These are phyloP conservation scores for Okamejei kenojei DNA, from an alignment of 2,797 vertebrate species.

Conservation along the genomic window DNA sequence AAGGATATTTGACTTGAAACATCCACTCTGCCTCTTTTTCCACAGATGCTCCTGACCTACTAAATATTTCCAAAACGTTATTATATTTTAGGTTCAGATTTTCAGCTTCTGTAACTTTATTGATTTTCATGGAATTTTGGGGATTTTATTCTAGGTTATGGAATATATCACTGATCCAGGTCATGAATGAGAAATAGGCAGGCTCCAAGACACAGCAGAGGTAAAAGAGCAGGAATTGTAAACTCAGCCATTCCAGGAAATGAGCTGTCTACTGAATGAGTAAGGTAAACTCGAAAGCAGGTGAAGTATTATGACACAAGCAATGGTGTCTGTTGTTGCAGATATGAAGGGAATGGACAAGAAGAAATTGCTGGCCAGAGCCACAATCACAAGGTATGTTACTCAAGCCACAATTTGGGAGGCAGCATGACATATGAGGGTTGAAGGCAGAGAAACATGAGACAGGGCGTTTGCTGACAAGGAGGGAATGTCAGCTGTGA, in stretches of 20 bases:
- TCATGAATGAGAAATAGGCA: neutral
- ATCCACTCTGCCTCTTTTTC: no score
- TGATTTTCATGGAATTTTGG: neutral
- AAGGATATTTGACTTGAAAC: no score
- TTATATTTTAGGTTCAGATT: no score
- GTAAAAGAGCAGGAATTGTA: no score
- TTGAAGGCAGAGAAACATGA: neutral
- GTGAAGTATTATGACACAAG: neutral
- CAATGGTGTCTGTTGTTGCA: neutral
- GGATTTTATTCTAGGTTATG: neutral
- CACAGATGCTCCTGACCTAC: no score
- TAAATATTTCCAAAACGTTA: no score
- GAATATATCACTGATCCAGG: neutral
- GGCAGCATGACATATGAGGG: neutral
- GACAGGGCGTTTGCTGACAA: neutral
- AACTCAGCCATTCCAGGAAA: neutral
- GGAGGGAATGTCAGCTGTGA: neutral
- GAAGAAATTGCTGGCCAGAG: neutral
- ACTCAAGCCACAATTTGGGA: neutral
- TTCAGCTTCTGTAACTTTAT: no score
- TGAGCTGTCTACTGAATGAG: neutral
- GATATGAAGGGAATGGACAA: neutral
- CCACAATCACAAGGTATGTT: neutral
- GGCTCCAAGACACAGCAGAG: no score
- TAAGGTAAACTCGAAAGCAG: neutral